Evolutionary conservation across 2,797 vertebrate species (phyloP).

Genomic region (Gymnopithys bicolor): DNA sequence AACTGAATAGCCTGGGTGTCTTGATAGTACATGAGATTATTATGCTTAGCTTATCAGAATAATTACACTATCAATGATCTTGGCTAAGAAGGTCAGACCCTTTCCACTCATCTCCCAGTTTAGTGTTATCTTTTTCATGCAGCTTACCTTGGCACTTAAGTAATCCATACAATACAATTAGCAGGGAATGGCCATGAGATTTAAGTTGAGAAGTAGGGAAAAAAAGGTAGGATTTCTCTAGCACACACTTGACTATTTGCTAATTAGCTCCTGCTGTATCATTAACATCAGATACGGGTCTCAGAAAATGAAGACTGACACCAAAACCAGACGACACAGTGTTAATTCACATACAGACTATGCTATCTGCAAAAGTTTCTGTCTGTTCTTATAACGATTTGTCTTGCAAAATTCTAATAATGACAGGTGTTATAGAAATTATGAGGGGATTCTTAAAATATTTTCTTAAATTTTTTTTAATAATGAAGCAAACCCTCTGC

Average conservation of each 20-base stretch:
- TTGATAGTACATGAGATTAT: slow-evolving; percentile 43
- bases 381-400: background rate
- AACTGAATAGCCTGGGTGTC: slow-evolving; percentile 18
- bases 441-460: background rate
- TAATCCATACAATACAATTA: slow-evolving; percentile 73
- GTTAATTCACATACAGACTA: background rate
- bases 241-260: background rate
- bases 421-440: background rate
- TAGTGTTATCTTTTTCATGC: slow-evolving; percentile 73
- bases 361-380: background rate
- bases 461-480: background rate
- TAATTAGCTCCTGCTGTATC: slow-evolving; percentile 16
- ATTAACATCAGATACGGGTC: background rate
- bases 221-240: slow-evolving; percentile 41
- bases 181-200: slow-evolving; percentile 49
- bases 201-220: slow-evolving; percentile 13
- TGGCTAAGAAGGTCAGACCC: slow-evolving; percentile 69
- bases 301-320: background rate
- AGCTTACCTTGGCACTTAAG: slow-evolving; percentile 44
- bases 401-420: background rate
- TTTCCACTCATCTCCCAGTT: slow-evolving; percentile 59
- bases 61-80: slow-evolving; percentile 74
- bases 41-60: slow-evolving; percentile 64
- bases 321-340: background rate
- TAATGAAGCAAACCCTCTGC: background rate